These are phyloP conservation scores for Cyclina sinensis DNA, from an alignment of 1,140 invertebrate genomes.

Conservation along the genomic window DNA sequence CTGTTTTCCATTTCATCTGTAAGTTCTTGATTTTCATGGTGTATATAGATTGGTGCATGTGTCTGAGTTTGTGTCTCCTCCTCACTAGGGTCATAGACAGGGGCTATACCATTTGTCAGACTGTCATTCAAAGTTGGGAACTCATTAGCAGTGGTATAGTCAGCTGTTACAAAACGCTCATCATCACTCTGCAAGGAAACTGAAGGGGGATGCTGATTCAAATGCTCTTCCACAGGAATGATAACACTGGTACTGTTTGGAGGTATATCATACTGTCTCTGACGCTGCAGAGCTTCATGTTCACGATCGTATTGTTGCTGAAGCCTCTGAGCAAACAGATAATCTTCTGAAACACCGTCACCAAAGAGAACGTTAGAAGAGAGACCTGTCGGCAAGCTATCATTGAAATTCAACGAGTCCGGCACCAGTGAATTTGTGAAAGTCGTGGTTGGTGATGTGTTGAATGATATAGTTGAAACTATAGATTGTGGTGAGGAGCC, in stretches of 20 bases:
- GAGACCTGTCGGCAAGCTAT: conserved; percentile 30
- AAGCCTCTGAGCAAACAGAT: conserved; percentile 41
- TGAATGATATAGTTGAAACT: not conserved
- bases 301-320: conserved; percentile 39
- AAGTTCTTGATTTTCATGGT: not conserved
- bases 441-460: not conserved
- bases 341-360: conserved; percentile 31
- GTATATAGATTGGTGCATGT: not conserved
- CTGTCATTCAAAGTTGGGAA: conserved; percentile 5
- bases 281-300: conserved; percentile 8
- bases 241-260: not conserved
- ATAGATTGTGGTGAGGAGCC: not conserved
- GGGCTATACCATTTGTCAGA: not conserved
- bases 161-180: not conserved
- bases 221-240: conserved; percentile 5
- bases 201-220: not conserved
- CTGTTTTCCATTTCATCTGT: not conserved
- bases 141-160: conserved; percentile 1
- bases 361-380: conserved; percentile 48
- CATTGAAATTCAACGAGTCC: not conserved
- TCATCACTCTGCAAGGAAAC: not conserved
- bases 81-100: not conserved
- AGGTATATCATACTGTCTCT: not conserved
- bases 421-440: not conserved
- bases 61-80: not conserved